Evolutionary conservation across 2,797 vertebrate genomes (phyloP).

Genomic region (Gobio occitaniae): DNA sequence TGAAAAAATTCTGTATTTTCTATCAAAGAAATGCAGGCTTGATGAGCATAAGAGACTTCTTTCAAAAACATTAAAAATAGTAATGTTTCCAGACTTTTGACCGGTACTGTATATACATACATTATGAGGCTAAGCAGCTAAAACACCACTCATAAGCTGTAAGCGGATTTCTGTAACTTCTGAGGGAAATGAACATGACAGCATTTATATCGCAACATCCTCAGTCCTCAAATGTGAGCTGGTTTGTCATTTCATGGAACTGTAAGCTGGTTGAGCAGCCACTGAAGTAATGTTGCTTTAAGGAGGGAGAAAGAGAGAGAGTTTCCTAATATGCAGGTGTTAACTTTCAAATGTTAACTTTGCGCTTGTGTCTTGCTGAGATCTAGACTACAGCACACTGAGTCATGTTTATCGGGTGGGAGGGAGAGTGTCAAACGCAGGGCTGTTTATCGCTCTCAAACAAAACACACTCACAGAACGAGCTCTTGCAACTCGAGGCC

Average conservation of each 20-base stretch:
- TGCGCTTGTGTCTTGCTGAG: constrained; percentile 34
- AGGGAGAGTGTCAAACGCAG: constrained; percentile 27
- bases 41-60: no score
- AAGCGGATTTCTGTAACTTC: not conserved
- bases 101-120: no score
- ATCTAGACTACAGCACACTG: constrained; percentile 39
- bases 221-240: not conserved
- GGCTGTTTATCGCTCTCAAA: constrained; percentile 40
- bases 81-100: no score
- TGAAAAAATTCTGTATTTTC: no score
- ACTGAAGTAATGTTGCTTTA: not conserved
- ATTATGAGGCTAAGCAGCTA: not conserved
- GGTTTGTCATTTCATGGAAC: not conserved
- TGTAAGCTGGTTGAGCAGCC: not conserved
- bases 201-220: not conserved
- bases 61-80: no score
- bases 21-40: no score
- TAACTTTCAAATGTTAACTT: constrained; percentile 44
- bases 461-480: constrained; percentile 1
- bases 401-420: constrained; percentile 40
- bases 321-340: constrained; percentile 52
- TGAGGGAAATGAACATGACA: not conserved
- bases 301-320: not conserved
- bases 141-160: not conserved
- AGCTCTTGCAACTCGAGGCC: not conserved